Evolutionary conservation across 2,888 invertebrate species (phyloP).

Genomic region (Anarsia innoxiella): DNA sequence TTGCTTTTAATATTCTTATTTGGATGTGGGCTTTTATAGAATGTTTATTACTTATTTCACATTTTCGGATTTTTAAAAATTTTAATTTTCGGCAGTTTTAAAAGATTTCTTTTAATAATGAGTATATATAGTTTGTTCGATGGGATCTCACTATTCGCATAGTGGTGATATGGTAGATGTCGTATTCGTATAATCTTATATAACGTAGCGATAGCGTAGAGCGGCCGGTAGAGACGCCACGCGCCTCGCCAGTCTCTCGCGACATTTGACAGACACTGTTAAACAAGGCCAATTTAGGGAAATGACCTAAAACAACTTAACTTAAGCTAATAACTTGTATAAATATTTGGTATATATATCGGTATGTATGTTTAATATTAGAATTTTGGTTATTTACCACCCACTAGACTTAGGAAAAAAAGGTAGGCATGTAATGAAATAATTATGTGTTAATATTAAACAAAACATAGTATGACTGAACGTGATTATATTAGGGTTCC

Average conservation of each 20-base stretch:
- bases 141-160: slow-evolving; percentile 17
- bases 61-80: slow-evolving; percentile 34
- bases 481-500: slow-evolving; percentile 67
- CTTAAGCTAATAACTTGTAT: slow-evolving; percentile 75
- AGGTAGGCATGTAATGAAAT: slow-evolving; percentile 69
- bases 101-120: slow-evolving; percentile 67
- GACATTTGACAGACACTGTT: slow-evolving; percentile 66
- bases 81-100: slow-evolving; percentile 36
- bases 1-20: slow-evolving; percentile 56
- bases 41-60: slow-evolving; percentile 44
- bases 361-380: slow-evolving; percentile 75
- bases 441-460: slow-evolving; percentile 73
- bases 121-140: slow-evolving; percentile 28
- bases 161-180: slow-evolving; percentile 9
- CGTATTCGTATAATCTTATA: too few relatives aligned
- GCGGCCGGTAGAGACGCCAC: slow-evolving; percentile 5
- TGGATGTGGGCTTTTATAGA: slow-evolving; percentile 67
- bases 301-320: slow-evolving; percentile 72
- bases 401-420: slow-evolving; percentile 73
- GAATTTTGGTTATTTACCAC: slow-evolving; percentile 74
- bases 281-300: slow-evolving; percentile 71
- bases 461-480: slow-evolving; percentile 71
- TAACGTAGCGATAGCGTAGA: slow-evolving; percentile 4
- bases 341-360: slow-evolving; percentile 74
- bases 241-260: slow-evolving; percentile 22